Evolutionary conservation across 2,797 vertebrate genomes (phyloP).

Genomic region (Sebastes umbrosus): DNA sequence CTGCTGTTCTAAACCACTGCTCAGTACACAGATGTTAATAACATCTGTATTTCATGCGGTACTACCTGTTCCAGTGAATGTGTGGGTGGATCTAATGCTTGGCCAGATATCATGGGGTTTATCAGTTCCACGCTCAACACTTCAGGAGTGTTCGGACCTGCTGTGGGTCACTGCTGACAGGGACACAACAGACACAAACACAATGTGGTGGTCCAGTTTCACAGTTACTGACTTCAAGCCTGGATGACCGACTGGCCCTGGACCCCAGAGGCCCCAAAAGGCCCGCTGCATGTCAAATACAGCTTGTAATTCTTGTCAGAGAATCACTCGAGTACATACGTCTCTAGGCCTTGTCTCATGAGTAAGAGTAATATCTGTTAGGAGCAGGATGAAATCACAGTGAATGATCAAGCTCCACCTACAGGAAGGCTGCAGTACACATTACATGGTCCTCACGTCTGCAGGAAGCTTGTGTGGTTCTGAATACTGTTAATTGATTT

Average conservation of each 20-base stretch:
- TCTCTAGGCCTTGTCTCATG: too few species aligned
- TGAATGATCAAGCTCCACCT: neutral
- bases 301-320: neutral
- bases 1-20: neutral
- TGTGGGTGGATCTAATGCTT: neutral
- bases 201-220: too few species aligned
- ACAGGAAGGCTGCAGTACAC: neutral
- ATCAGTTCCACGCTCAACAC: neutral
- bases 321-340: too few species aligned
- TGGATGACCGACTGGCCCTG: neutral
- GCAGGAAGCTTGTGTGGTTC: neutral
- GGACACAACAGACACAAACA: neutral
- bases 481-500: too few species aligned
- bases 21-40: neutral
- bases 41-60: neutral
- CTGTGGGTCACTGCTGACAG: neutral
- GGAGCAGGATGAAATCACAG: too few species aligned
- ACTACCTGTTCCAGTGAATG: neutral
- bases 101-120: neutral
- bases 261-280: neutral
- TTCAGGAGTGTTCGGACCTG: neutral
- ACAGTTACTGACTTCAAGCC: too few species aligned
- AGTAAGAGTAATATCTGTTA: too few species aligned
- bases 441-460: neutral
- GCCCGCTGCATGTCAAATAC: neutral